Evolutionary conservation across 2,888 invertebrate species (phyloP).

Genomic region (Mythimna albipuncta): DNA sequence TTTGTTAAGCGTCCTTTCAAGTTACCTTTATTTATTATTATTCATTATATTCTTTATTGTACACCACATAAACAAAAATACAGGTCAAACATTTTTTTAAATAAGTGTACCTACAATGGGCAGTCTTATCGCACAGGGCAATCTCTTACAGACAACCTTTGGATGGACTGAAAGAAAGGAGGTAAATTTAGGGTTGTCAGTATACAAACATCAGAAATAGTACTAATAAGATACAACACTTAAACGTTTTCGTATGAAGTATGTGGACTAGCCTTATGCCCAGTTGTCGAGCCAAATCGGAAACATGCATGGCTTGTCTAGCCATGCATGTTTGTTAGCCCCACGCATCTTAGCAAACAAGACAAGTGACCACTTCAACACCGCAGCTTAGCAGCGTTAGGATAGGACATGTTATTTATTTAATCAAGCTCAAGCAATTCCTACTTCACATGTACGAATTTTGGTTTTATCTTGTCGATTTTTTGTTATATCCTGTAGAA

Average conservation of each 20-base stretch:
- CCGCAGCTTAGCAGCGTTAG: conserved; percentile 16
- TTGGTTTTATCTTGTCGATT: not conserved
- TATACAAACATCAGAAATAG: too few relatives aligned
- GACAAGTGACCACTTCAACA: conserved; percentile 40
- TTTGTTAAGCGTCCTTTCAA: not conserved
- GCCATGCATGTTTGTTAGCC: conserved; percentile 36
- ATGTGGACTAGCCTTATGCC: conserved; percentile 10
- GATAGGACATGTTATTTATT: conserved; percentile 42
- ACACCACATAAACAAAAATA: too few relatives aligned
- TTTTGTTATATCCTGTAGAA: not conserved
- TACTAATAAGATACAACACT: too few relatives aligned
- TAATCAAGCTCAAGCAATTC: conserved; percentile 24
- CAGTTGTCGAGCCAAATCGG: conserved; percentile 24
- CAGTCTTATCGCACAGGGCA: too few relatives aligned
- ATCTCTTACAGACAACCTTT: too few relatives aligned
- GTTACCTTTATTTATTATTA: not conserved
- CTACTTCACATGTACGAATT: conserved; percentile 33
- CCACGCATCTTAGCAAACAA: conserved; percentile 49
- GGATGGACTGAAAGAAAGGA: too few relatives aligned
- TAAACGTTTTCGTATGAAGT: not conserved
- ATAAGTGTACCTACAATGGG: too few relatives aligned
- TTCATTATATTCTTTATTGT: too few relatives aligned
- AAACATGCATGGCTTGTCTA: conserved; percentile 42
- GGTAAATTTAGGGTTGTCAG: too few relatives aligned
- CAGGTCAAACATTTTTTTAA: too few relatives aligned